Evolutionary conservation across 23 tunicate species (phyloP), one percentile per base, ranked within the genome.

Genomic region (Phallusia fumigata): DNA sequence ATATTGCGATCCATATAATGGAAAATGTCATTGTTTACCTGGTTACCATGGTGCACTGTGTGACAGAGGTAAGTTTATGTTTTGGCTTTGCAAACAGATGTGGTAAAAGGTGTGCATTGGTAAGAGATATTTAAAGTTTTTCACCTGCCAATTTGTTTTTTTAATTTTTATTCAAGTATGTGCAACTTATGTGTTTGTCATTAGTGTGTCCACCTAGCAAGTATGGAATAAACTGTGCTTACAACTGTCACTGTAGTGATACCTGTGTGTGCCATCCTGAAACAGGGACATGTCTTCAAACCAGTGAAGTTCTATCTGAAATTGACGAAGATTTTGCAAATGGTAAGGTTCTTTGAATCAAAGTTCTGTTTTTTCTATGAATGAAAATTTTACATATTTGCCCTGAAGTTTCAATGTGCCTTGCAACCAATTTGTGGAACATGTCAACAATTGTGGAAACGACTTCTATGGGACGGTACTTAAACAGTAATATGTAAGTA

Each of bases 201-300:
- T 13, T 80, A 89, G 93, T 2, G 26, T 89, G 93, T 79, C 93
- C 88, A 19, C 44, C 69, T 49, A 84, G 93, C 50, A 84, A 32
- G 40, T 89, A 84, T 35, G 93, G 93, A 28, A 65, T 21, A 22
- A 53, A 89, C 49, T 89, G 93, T 33, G 49, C 30, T 15, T 77
- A 19, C 36, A 21, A 77, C 30, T 89, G 93, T 77, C 88, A 84
- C 78, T 89, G 93, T 84, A 79, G 74, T 50, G 93, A 89, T 21
- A 31, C 84, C 52, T 89, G 93, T 74, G 33, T 78, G 40, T 89
- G 93, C 36, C 84, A 89, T 84, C 35, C 84, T 3, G 80, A 0
- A 21, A 84, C 88, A 22, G 93, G 93, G 28, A 76, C 31, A 22
- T 89, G 93, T 74, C 69, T 58, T 58, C 69, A 58, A 58, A 58